Conservation (phyloP, 2,888 invertebrate species). For the Sisyra terminalis region DNA sequence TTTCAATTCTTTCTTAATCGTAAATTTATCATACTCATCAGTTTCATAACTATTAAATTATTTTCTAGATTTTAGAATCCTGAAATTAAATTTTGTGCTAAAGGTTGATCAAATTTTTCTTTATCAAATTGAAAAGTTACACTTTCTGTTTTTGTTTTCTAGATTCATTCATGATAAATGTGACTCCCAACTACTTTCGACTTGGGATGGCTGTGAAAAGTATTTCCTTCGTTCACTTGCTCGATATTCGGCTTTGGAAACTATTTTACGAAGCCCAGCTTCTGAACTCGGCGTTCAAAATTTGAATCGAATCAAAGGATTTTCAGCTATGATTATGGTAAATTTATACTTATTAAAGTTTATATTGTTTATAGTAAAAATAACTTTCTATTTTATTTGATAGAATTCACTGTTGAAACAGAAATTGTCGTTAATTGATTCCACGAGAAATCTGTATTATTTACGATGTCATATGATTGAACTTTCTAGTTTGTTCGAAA, state of each 20-base stretch:
- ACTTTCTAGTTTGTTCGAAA: constrained; percentile 19
- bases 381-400: constrained; percentile 16
- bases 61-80: too few relatives aligned
- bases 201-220: constrained; percentile 58
- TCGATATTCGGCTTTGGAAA: constrained; percentile 44
- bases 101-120: too few relatives aligned
- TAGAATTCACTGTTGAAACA: constrained; percentile 47
- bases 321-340: constrained; percentile 60
- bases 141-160: too few relatives aligned
- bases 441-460: constrained; percentile 37
- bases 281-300: constrained; percentile 66
- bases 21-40: too few relatives aligned
- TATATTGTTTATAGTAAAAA: constrained; percentile 3
- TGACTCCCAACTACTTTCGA: constrained; percentile 29
- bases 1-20: too few relatives aligned
- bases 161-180: constrained; percentile 23
- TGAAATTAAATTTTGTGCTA: too few relatives aligned
- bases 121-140: too few relatives aligned
- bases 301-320: constrained; percentile 75
- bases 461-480: constrained; percentile 33
- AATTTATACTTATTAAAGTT: constrained; percentile 12
- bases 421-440: constrained; percentile 40
- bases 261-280: constrained; percentile 46
- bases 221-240: constrained; percentile 60
- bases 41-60: too few relatives aligned